Percentiles rank a stretch among this genome's conserved stretches.
phyloP scores from a whole-genome alignment of 2,113 vertebrate species.

The Brachyistius frenatus region DNA sequence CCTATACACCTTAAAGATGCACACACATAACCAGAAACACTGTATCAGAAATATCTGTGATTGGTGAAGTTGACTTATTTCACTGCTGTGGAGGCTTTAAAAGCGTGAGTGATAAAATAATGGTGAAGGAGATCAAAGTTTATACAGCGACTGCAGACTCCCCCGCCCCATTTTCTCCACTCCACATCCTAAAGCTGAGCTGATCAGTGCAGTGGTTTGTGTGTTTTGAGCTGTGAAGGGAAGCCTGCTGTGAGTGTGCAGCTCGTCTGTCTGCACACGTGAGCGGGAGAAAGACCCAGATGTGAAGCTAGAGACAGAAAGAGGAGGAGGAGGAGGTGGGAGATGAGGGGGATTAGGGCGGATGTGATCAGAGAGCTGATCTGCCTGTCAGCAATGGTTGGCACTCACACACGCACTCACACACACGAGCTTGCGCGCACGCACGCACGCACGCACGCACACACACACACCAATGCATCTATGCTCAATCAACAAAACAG shows the following conservation, averaged over 20 bases:
- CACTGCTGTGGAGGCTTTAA: background rate
- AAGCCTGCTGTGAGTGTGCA: constrained; percentile 73
- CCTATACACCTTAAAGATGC: constrained; percentile 22
- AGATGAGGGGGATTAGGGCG: constrained; percentile 61
- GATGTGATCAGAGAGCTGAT: constrained; percentile 78
- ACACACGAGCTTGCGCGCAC: background rate
- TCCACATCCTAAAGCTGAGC: constrained; percentile 55
- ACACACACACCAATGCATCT: constrained; percentile 22
- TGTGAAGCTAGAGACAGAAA: constrained; percentile 73
- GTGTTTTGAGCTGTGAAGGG: constrained; percentile 56
- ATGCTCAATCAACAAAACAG: constrained; percentile 39
- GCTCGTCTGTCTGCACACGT: constrained; percentile 81
- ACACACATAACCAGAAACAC: constrained; percentile 7
- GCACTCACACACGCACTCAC: background rate
- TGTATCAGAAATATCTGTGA: background rate
- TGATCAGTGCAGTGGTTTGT: constrained; percentile 38
- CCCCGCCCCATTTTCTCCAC: constrained; percentile 11
- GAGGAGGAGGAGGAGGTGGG: constrained; percentile 10
- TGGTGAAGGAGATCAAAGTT: constrained; percentile 37
- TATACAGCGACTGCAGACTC: constrained; percentile 43
- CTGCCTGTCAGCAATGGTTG: constrained; percentile 73
- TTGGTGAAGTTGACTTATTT: background rate
- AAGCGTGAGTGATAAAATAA: constrained; percentile 19
- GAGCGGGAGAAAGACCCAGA: constrained; percentile 79
- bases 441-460: background rate